Evolutionary conservation across 2,888 invertebrate species (phyloP), one percentile per base, ranked within the genome.

Genomic region (Limenitis camilla): DNA sequence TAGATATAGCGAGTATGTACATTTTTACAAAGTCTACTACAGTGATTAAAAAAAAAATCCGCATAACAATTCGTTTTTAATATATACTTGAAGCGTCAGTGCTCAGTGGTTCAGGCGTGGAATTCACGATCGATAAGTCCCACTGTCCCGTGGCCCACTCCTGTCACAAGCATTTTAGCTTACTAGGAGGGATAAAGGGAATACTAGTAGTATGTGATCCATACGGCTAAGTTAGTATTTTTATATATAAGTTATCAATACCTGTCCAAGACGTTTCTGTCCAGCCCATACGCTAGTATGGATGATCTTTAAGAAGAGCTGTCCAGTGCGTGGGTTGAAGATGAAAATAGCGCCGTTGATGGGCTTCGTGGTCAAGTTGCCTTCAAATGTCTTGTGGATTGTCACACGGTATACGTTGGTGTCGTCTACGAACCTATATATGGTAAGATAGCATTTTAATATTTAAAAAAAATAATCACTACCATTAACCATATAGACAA

Each of bases 211-310:
- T n/a, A n/a, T n/a, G n/a, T n/a, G n/a, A n/a, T n/a, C n/a, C n/a
- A n/a, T n/a, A n/a, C n/a, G n/a, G n/a, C n/a, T n/a, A 33, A 33
- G 5, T 35, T n/a, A 49, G 31, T 49, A 30, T 9, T 11, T 47
- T 27, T 28, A 30, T 42, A 9, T 40, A 7, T 10, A 28, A 38
- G 35, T 10, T n/a, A 35, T 9, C 33, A 38, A 33, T 50, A 92
- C 92, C 90, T 97, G 98, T 70, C 98, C 98, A 6, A 99, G 90
- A 95, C 99, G 99, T 83, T 99, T 99, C 86, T 99, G 99, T 38
- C 99, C 99, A 0, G 99, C 99, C 99, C 99, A 99, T 42, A 99
- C 99, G 5, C 98, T 98, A 0, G 99, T 99, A 82, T 99, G 99
- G 81, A 99, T 99, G 71, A 99, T 99, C 89, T 99, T 99, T 64